Percentiles rank a stretch among this genome's conserved stretches.
phyloP scores from a whole-genome alignment of 1,140 invertebrate species.

The Heliconius eleuchia region DNA sequence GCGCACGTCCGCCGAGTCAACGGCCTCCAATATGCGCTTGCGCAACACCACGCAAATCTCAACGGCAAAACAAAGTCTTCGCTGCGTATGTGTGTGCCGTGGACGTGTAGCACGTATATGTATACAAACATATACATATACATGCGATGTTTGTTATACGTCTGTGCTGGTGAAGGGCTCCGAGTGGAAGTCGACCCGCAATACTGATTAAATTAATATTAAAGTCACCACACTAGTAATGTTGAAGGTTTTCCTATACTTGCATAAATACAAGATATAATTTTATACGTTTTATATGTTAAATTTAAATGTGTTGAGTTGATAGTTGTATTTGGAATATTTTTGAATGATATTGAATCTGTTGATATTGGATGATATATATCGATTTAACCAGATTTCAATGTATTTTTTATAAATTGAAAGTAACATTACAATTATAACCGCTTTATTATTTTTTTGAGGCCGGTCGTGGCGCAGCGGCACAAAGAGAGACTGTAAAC shows the following conservation, averaged over 20 bases:
- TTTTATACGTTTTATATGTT: conserved; percentile 25
- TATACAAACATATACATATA: conserved; percentile 19
- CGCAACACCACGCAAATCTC: conserved; percentile 79
- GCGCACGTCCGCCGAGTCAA: conserved; percentile 70
- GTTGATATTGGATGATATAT: not conserved
- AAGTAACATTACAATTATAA: not conserved
- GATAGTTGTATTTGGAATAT: not conserved
- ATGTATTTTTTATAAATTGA: not conserved
- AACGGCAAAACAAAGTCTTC: conserved; percentile 76
- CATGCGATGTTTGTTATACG: conserved; percentile 42
- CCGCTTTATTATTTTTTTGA: not conserved
- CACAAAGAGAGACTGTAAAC: no score
- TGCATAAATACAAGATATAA: conserved; percentile 34
- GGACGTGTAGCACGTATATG: conserved; percentile 7
- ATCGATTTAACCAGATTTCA: not conserved
- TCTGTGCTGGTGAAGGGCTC: conserved; percentile 68
- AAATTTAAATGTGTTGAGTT: not conserved
- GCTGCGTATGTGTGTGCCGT: conserved; percentile 51
- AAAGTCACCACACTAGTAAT: conserved; percentile 58
- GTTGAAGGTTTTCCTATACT: conserved; percentile 58
- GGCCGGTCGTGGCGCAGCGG: no score
- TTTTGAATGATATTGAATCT: not conserved
- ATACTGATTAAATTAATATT: conserved; percentile 69
- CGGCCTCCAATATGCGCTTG: conserved; percentile 77
- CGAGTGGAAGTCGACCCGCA: conserved; percentile 57